A percentile compares a stretch with the other conserved stretches of the same genome.
Conservation (phyloP, 2,888 invertebrate species). For the Mesochorus sp. region DNA sequence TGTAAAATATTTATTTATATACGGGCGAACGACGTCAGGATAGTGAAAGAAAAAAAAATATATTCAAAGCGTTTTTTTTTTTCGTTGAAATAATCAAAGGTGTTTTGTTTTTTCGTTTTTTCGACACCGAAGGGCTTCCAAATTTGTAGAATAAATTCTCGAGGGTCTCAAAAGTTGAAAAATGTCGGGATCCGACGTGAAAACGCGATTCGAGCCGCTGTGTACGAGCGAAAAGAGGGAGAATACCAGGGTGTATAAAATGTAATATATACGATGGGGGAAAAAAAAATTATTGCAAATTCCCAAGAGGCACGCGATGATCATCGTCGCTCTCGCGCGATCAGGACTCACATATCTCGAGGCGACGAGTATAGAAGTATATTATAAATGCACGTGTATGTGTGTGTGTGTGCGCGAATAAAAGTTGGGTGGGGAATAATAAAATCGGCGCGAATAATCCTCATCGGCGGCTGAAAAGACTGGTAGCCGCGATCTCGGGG, state of each 20-base stretch:
- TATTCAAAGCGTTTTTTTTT: no score
- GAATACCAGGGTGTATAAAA: conserved; percentile 14
- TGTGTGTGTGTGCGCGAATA: neutral
- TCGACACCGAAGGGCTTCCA: no score
- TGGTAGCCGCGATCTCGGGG: conserved; percentile 56
- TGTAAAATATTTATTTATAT: conserved; percentile 34
- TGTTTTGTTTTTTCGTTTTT: no score
- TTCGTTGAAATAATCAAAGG: no score
- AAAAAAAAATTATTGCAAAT: conserved; percentile 33
- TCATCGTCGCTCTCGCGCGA: conserved; percentile 27
- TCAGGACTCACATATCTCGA: conserved; percentile 43
- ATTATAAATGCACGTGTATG: neutral
- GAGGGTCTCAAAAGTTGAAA: no score
- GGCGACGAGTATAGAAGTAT: conserved; percentile 43
- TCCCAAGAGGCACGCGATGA: conserved; percentile 52
- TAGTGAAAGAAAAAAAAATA: no score
- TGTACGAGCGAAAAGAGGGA: neutral
- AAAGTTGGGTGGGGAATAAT: conserved; percentile 52
- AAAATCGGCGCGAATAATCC: conserved; percentile 57
- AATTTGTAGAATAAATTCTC: no score
- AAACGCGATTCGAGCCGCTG: no score
- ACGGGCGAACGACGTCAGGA: no score
- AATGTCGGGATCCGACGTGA: no score
- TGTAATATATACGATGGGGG: neutral
- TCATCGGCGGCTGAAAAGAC: conserved; percentile 51